These are phyloP conservation scores for Climacteris rufus DNA, from an alignment of 2,113 vertebrate genomes.

Conservation along the genomic window DNA sequence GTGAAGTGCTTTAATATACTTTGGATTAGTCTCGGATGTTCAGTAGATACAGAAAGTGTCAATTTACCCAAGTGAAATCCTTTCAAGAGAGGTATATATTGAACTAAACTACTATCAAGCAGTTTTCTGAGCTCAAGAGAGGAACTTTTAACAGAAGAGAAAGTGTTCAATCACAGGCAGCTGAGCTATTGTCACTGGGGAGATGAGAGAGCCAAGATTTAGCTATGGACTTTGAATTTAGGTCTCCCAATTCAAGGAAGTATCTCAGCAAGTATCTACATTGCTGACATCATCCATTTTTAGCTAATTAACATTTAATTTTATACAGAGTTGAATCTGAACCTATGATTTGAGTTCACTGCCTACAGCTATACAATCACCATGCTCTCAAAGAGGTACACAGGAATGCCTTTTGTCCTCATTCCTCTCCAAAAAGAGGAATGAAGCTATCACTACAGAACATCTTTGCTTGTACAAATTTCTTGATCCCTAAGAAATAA, in stretches of 20 bases:
- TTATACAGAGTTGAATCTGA: background rate
- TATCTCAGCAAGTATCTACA: background rate
- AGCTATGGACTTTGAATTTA: background rate
- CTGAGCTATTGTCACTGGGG: background rate
- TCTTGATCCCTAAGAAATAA: background rate
- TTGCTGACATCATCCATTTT: background rate
- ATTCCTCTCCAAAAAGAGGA: background rate
- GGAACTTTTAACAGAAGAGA: background rate
- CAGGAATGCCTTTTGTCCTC: rapidly evolving
- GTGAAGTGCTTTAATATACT: background rate
- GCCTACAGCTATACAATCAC: background rate
- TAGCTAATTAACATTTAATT: background rate
- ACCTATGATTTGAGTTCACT: background rate
- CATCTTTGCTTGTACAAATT: background rate
- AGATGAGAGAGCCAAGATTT: background rate
- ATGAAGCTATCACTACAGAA: background rate
- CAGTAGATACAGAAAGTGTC: background rate
- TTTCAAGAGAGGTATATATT: background rate
- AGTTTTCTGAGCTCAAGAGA: background rate
- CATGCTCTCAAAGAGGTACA: background rate
- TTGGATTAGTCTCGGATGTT: background rate
- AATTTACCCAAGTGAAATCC: background rate
- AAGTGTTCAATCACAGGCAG: background rate
- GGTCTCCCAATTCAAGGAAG: background rate
- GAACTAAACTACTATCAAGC: background rate